Conservation (phyloP, 2,888 invertebrate species). For the Conus canariensis region DNA sequence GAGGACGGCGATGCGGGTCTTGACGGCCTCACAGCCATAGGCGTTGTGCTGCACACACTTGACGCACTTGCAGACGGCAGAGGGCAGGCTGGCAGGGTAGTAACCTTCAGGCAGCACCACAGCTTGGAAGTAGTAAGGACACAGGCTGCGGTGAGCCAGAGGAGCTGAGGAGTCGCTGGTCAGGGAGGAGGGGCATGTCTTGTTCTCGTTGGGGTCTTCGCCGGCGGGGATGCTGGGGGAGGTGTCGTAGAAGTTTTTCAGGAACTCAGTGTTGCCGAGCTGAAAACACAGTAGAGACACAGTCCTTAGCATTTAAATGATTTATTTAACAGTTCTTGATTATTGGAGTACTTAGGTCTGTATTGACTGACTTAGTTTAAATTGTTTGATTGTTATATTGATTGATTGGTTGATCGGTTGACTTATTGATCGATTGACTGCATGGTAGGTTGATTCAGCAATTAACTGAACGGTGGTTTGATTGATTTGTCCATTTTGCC, state of each 20-base stretch:
- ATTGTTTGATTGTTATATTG: too few species aligned
- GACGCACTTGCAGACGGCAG: conserved; percentile 37
- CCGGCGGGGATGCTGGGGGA: not conserved
- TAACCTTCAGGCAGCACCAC: conserved; percentile 35
- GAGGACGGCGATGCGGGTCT: conserved; percentile 24
- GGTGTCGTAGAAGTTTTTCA: not conserved
- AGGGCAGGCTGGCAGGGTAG: conserved; percentile 25
- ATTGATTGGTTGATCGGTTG: too few species aligned
- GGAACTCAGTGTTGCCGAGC: conserved; percentile 3
- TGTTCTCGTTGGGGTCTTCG: conserved; percentile 27
- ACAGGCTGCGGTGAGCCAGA: conserved; percentile 28
- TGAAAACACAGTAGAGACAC: not conserved
- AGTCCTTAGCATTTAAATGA: too few species aligned
- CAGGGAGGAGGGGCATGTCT: conserved; percentile 32
- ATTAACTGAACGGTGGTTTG: too few species aligned
- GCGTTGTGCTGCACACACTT: conserved; percentile 18
- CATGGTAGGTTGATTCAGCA: too few species aligned
- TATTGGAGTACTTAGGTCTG: too few species aligned
- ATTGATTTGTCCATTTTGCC: too few species aligned
- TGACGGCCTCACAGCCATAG: conserved; percentile 25
- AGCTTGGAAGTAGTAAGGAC: conserved; percentile 37
- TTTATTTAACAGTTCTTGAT: too few species aligned
- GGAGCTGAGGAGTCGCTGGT: not conserved
- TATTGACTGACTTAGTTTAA: too few species aligned
- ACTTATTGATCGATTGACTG: too few species aligned